phyloP scores from a whole-genome alignment of 2,113 vertebrate genomes.

The Pongo abelii region DNA sequence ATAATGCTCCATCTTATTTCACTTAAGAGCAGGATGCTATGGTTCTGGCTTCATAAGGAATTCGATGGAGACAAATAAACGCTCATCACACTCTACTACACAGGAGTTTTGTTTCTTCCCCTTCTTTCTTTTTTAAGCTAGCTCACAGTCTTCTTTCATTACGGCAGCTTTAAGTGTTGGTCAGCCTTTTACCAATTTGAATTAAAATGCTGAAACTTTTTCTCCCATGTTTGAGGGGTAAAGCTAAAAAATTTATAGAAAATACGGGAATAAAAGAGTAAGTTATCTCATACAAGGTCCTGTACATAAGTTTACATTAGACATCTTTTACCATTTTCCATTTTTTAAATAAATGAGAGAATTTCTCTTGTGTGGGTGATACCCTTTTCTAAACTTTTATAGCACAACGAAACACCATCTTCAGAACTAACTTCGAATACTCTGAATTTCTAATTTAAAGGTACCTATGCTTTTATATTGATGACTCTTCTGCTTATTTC shows the following conservation, averaged over 20 bases:
- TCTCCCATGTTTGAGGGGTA: not conserved
- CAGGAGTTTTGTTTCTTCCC: not conserved
- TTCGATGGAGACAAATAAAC: not conserved
- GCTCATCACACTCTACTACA: not conserved
- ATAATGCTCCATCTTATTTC: not conserved
- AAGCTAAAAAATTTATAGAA: not conserved
- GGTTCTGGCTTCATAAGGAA: not conserved
- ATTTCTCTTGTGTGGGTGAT: not conserved
- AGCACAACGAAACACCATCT: not conserved
- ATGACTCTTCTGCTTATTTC: not conserved
- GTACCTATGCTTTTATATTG: not conserved
- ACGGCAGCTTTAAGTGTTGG: not conserved
- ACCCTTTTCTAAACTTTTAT: not conserved
- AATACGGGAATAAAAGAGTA: not conserved
- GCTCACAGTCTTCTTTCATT: not conserved
- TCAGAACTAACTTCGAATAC: not conserved
- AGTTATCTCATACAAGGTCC: not conserved
- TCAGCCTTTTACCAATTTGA: not conserved
- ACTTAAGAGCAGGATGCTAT: not conserved
- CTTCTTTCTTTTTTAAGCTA: not conserved
- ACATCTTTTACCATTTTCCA: not conserved
- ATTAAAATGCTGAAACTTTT: not conserved
- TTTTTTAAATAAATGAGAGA: not conserved
- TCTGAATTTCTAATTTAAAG: constrained; percentile 32
- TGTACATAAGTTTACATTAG: not conserved